Conservation (phyloP, 2,797 vertebrate genomes). For the Galago senegalensis region DNA sequence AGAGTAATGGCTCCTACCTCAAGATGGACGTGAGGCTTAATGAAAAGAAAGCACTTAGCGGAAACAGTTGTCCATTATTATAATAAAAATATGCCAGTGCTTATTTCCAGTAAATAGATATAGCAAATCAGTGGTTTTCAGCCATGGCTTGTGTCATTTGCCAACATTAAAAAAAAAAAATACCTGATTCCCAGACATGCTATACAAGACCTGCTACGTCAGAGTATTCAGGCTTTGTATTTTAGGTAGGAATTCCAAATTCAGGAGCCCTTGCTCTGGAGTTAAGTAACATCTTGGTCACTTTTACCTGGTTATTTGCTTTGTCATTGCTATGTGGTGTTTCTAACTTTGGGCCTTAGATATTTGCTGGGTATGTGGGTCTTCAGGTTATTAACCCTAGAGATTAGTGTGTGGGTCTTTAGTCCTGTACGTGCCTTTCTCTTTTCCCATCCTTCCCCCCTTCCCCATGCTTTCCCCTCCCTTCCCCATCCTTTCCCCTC, state of each 20-base stretch:
- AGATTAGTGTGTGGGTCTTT: background rate
- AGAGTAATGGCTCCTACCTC: background rate
- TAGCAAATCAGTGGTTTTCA: background rate
- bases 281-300: background rate
- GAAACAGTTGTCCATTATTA: background rate
- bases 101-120: background rate
- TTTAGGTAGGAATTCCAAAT: background rate
- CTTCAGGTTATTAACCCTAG: background rate
- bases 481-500: too few species aligned
- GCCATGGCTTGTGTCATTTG: background rate
- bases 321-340: background rate
- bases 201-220: background rate
- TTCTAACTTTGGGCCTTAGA: background rate
- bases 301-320: background rate
- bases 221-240: background rate
- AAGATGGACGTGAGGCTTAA: background rate
- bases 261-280: background rate
- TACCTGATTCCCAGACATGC: background rate
- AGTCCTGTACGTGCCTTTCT: background rate
- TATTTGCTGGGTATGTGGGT: background rate
- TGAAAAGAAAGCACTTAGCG: background rate
- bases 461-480: background rate
- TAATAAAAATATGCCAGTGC: background rate
- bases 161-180: background rate
- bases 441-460: background rate